These are phyloP conservation scores for Drosophila repleta DNA, from an alignment of 1,140 invertebrate species.

Conservation along the genomic window DNA sequence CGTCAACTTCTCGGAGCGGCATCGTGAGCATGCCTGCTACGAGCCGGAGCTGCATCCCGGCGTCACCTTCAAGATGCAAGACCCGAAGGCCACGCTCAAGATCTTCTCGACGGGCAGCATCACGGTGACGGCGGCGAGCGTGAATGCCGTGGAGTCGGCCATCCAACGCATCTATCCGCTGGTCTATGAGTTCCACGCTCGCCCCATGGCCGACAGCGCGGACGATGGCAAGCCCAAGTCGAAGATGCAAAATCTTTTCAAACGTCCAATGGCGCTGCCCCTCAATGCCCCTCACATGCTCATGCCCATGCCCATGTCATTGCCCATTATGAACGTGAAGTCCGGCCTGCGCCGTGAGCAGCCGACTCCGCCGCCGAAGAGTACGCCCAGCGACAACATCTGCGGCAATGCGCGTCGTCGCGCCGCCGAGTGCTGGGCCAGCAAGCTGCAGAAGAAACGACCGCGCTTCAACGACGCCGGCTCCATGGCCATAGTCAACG, in stretches of 20 bases:
- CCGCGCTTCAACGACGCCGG: constrained; percentile 52
- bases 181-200: constrained; percentile 95
- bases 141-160: constrained; percentile 93
- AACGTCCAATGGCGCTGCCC: background rate
- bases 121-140: constrained; percentile 96
- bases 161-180: constrained; percentile 97
- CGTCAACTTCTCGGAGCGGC: constrained; percentile 92
- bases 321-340: background rate
- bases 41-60: constrained; percentile 99
- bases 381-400: background rate
- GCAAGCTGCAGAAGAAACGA: constrained; percentile 59
- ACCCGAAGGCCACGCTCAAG: constrained; percentile 96
- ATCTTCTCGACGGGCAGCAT: constrained; percentile 99
- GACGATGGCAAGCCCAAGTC: background rate
- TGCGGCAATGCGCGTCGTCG: constrained; percentile 61
- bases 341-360: background rate
- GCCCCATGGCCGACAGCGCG: constrained; percentile 86
- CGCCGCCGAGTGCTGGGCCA: constrained; percentile 64
- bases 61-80: constrained; percentile 95
- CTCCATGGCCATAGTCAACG: background rate
- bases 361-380: background rate
- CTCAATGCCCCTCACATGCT: background rate
- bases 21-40: constrained; percentile 94
- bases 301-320: background rate
- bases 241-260: too few species aligned